Conservation (phyloP, 2,888 invertebrate species). For the Spatulosminthurus flaviceps region DNA sequence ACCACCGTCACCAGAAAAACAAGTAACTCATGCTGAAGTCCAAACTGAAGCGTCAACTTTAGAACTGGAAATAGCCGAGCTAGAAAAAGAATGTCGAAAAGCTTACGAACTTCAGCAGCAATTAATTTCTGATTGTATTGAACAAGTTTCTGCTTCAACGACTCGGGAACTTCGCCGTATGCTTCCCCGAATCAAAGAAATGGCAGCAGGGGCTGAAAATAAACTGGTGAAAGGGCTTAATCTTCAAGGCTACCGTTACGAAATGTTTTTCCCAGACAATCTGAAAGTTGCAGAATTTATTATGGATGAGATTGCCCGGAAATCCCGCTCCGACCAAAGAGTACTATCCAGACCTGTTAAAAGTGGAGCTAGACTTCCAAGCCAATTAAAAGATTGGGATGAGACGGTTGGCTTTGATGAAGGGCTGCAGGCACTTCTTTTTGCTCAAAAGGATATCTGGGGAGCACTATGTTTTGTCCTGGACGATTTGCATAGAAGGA, state of each 20-base stretch:
- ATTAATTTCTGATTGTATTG: background rate
- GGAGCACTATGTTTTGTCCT: constrained; percentile 1
- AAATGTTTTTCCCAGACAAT: constrained; percentile 39
- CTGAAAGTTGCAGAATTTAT: constrained; percentile 35
- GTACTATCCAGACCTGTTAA: background rate
- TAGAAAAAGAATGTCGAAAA: constrained; percentile 7
- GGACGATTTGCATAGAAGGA: constrained; percentile 4
- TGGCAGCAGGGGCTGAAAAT: constrained; percentile 25
- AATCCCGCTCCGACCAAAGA: background rate
- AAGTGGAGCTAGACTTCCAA: constrained; percentile 15
- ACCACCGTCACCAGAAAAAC: constrained; percentile 16
- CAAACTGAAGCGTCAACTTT: constrained; percentile 18
- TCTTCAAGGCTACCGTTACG: constrained; percentile 31
- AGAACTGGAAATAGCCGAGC: constrained; percentile 15
- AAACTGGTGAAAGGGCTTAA: constrained; percentile 5
- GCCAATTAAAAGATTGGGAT: constrained; percentile 26
- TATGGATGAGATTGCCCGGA: background rate
- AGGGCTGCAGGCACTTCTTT: background rate
- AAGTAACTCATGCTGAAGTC: background rate
- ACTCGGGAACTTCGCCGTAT: background rate
- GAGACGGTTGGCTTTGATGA: constrained; percentile 14
- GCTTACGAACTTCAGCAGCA: background rate
- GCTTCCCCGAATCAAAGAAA: constrained; percentile 3
- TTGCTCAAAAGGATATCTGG: constrained; percentile 36
- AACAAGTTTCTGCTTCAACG: background rate